A percentile compares a stretch with the other conserved stretches of the same genome.
Evolutionary conservation across 2,113 vertebrate genomes (phyloP).

Genomic region (Gracilinanus agilis): DNA sequence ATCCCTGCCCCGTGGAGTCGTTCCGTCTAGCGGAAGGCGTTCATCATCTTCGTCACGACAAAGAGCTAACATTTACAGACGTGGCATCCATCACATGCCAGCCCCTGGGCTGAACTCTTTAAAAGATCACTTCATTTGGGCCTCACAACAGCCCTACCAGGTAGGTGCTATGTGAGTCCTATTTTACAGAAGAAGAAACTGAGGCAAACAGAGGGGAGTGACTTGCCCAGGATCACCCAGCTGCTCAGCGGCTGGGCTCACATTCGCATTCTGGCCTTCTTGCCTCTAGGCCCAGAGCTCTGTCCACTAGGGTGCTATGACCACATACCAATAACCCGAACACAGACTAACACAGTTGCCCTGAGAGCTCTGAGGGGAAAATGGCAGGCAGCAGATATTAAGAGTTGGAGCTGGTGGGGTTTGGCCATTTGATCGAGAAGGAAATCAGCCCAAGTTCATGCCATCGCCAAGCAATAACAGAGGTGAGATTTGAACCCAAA

Average conservation of each 20-base stretch:
- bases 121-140: not conserved
- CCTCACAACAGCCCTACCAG: not conserved
- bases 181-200: not conserved
- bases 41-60: no score
- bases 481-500: no score
- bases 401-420: no score
- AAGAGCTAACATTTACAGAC: no score
- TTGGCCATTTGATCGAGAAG: not conserved
- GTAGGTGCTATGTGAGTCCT: no score
- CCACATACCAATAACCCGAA: not conserved
- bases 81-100: no score
- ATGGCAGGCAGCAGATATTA: no score
- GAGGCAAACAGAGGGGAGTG: not conserved
- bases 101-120: not conserved
- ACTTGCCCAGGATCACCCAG: not conserved
- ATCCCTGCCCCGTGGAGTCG: no score
- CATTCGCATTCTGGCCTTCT: no score
- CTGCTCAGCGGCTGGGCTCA: not conserved
- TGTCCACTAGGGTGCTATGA: not conserved
- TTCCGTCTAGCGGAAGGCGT: no score
- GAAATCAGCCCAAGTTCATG: not conserved
- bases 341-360: not conserved
- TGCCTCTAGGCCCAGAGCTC: no score
- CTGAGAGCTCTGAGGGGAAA: no score
- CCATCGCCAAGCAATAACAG: not conserved